These are phyloP conservation scores for Sula dactylatra DNA, from an alignment of 2,113 vertebrate species.

Conservation along the genomic window DNA sequence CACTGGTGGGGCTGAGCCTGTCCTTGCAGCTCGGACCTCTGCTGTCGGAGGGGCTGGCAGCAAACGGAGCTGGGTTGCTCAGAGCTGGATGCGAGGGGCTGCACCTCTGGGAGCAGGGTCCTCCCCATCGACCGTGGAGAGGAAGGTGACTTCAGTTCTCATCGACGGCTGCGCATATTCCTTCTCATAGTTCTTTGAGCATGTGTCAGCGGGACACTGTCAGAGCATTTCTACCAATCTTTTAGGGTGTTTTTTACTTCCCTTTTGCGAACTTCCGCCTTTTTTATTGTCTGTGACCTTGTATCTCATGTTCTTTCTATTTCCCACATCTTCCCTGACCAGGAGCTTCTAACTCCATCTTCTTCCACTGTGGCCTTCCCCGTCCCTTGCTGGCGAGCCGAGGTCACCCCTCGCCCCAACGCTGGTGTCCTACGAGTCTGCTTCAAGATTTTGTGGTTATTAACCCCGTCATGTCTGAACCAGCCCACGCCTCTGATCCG, in stretches of 20 bases:
- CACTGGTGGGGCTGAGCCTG: neutral
- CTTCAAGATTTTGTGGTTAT: neutral
- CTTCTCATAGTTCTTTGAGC: neutral
- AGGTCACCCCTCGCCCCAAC: neutral
- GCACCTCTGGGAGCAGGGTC: too few species aligned
- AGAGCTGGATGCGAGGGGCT: neutral
- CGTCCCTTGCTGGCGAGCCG: neutral
- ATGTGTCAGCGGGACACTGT: neutral
- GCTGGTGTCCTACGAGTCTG: neutral
- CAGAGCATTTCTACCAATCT: neutral
- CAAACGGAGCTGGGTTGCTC: neutral
- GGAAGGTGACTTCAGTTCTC: neutral
- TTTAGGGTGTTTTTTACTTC: neutral
- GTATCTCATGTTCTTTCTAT: neutral
- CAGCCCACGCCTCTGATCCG: too few species aligned
- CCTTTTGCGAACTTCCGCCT: neutral
- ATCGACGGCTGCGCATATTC: fast-evolving
- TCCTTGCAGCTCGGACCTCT: neutral
- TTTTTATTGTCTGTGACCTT: neutral
- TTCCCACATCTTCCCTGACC: neutral
- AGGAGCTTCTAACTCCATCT: neutral
- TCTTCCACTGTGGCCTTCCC: neutral
- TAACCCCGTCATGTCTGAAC: neutral
- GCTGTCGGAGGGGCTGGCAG: neutral
- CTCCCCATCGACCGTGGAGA: fast-evolving